phyloP scores from a whole-genome alignment of 2,113 vertebrate species.

The Pelecanoides urinatrix region DNA sequence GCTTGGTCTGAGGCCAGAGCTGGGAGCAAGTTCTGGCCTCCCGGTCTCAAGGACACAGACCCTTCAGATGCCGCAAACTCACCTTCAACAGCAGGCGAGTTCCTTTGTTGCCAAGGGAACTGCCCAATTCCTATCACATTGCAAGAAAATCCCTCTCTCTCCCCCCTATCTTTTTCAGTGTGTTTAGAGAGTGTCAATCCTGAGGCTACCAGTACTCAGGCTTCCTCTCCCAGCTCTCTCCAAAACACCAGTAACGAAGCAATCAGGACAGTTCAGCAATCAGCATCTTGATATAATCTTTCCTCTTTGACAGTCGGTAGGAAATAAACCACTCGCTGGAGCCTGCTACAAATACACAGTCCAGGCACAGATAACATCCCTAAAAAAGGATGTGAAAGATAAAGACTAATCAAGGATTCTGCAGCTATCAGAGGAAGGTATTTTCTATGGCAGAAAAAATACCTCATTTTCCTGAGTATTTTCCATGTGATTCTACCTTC shows the following conservation, averaged over 20 bases:
- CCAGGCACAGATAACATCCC: neutral
- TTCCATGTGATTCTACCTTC: neutral
- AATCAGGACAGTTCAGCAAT: neutral
- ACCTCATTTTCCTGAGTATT: neutral
- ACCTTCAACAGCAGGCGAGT: neutral
- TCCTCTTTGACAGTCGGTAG: neutral
- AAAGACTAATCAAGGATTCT: neutral
- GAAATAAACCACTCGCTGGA: neutral
- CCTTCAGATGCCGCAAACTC: neutral
- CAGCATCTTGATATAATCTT: neutral
- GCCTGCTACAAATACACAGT: neutral
- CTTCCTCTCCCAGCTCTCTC: neutral
- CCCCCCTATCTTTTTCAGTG: neutral
- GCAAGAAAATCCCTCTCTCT: neutral
- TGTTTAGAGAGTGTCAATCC: neutral
- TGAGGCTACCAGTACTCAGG: neutral
- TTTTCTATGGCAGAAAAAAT: neutral
- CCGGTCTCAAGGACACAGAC: neutral
- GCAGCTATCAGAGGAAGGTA: neutral
- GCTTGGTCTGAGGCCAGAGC: neutral
- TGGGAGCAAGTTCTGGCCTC: neutral
- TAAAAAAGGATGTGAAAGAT: neutral
- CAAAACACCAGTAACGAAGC: neutral
- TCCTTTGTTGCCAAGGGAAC: neutral
- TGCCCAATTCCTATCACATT: neutral